phyloP scores from a whole-genome alignment of 1,140 invertebrate genomes.

The Lucilia sericata region DNA sequence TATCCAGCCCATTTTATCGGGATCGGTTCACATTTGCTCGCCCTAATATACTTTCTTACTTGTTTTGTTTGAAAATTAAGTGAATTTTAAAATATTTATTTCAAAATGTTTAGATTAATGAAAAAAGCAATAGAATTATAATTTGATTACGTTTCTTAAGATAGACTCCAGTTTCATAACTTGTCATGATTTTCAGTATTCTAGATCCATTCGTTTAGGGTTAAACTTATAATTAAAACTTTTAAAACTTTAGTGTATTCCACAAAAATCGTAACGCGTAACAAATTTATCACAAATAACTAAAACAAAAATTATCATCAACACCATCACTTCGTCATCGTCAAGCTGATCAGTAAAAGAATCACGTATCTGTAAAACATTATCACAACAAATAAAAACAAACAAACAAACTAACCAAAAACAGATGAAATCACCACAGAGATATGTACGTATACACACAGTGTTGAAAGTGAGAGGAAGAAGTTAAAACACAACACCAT shows the following conservation, averaged over 20 bases:
- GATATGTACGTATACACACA: too few relatives aligned
- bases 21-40: too few relatives aligned
- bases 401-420: neutral
- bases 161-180: too few relatives aligned
- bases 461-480: neutral
- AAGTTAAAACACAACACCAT: constrained; percentile 20
- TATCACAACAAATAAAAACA: constrained; percentile 32
- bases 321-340: constrained; percentile 14
- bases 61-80: too few relatives aligned
- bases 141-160: too few relatives aligned
- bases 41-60: too few relatives aligned
- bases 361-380: constrained; percentile 33
- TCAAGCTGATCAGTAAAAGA: constrained; percentile 29
- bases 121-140: too few relatives aligned
- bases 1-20: too few relatives aligned
- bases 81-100: too few relatives aligned
- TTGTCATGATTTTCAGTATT: too few relatives aligned
- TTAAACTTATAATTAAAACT: constrained; percentile 23
- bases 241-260: neutral
- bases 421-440: neutral
- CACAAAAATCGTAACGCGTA: neutral
- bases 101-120: too few relatives aligned
- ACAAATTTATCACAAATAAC: constrained; percentile 34
- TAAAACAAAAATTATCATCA: neutral
- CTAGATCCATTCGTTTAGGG: too few relatives aligned